Evolutionary conservation across 2,797 vertebrate genomes (phyloP).

Genomic region (Thamnophis elegans): DNA sequence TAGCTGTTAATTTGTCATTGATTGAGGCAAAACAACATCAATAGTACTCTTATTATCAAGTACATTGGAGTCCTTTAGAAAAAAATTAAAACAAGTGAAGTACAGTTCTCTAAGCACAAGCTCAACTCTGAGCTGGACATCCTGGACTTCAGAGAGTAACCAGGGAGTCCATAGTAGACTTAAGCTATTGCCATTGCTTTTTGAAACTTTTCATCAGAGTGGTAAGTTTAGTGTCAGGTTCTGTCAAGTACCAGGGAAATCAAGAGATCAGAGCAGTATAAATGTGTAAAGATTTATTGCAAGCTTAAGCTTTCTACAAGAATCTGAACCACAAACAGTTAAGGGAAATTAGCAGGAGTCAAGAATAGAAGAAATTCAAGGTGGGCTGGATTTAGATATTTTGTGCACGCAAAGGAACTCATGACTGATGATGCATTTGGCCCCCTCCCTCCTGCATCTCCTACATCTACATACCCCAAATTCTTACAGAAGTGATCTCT

Average conservation of each 20-base stretch:
- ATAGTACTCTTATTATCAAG: neutral
- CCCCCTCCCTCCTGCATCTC: neutral
- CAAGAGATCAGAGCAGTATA: neutral
- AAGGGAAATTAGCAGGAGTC: neutral
- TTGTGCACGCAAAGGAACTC: neutral
- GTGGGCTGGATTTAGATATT: neutral
- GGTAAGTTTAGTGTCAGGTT: neutral
- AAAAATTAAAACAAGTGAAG: neutral
- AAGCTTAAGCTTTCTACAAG: neutral
- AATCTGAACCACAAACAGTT: neutral
- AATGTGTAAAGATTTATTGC: neutral
- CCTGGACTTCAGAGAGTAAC: neutral
- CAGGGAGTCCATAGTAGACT: neutral
- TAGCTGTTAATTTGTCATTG: neutral
- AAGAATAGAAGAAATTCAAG: neutral
- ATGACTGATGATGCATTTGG: neutral
- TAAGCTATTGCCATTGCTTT: neutral
- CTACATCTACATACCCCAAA: neutral
- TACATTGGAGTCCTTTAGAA: neutral
- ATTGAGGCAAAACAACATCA: neutral
- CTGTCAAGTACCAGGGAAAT: neutral
- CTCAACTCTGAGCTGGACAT: accelerated
- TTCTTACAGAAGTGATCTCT: neutral
- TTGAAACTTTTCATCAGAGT: neutral
- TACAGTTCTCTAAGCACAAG: neutral